A percentile compares a stretch with the other conserved stretches of the same genome.
phyloP scores from a whole-genome alignment of 2,113 vertebrate genomes.

The Lepidothrix coronata region DNA sequence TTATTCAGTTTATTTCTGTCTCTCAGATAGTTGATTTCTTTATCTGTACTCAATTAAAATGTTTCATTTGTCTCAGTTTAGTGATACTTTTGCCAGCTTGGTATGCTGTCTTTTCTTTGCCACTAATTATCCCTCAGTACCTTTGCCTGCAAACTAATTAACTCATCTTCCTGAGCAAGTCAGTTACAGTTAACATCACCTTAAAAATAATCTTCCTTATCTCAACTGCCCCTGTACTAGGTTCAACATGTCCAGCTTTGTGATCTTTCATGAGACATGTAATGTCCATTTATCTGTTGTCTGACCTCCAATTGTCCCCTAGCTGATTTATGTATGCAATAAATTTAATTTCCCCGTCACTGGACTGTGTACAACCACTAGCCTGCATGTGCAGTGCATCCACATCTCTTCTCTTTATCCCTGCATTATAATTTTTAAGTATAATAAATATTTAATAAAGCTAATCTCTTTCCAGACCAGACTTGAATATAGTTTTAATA shows the following conservation, averaged over 20 bases:
- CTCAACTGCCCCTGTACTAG: neutral
- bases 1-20: neutral
- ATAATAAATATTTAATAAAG: slow-evolving; percentile 45
- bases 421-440: neutral
- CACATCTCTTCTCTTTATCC: neutral
- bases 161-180: neutral
- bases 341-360: neutral
- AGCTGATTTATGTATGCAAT: neutral
- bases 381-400: neutral
- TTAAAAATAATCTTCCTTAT: neutral
- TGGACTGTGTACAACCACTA: neutral
- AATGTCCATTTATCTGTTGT: neutral
- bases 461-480: slow-evolving; percentile 11
- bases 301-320: neutral
- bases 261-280: neutral
- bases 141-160: neutral
- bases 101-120: neutral
- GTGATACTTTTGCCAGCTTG: neutral
- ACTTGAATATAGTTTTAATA: slow-evolving; percentile 1
- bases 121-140: neutral
- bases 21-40: neutral
- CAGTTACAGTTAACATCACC: neutral
- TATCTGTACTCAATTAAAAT: neutral
- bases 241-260: neutral
- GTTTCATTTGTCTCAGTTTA: neutral